Evolutionary conservation across 2,888 invertebrate species (phyloP), one percentile per base, ranked within the genome.

Genomic region (Machimus rusticus): DNA sequence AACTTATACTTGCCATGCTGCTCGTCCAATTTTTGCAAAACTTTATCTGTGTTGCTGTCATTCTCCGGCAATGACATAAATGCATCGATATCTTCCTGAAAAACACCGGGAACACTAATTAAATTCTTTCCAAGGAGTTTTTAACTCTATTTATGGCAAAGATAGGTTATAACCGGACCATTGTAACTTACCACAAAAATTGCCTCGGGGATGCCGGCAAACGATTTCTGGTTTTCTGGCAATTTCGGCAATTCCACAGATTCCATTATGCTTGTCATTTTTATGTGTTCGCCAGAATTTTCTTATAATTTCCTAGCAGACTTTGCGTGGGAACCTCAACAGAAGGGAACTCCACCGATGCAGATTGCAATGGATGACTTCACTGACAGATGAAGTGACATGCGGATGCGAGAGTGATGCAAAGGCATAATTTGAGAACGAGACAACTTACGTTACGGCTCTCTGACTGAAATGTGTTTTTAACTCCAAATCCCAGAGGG

Each of bases 1-100:
- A 98, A 98, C 93, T 99, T 98, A 92, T 99, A 99, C 94, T 99
- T 99, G 88, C 96, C 96, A 93, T 98, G 98, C 91, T 97, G 97
- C 91, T 99, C 99, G 92, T 99, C 99, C 88, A 99, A 93, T 90
- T 94, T 95, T 90, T 96, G 96, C 86, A 99, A 93, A 19, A 98
- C 98, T 91, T 95, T 95, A 90, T 99, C 98, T 2, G 96, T 97
- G 89, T 96, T 95, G 82, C 95, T 96, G 89, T 95, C 95, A 91
- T 98, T 98, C 91, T 97, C 98, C 19, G 96, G 94, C 90, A 95
- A 93, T 88, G 94, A 94, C 98, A 99, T 98, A 92, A 96, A 99
- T 87, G 96, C 95, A 91, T 99, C 98, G 55, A 99, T 98, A 95
- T 99, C 98, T 91, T 99, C 99, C 97, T 97, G 90, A 5, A 92